phyloP scores from a whole-genome alignment of 2,888 invertebrate genomes.

The Epiblema foenella region DNA sequence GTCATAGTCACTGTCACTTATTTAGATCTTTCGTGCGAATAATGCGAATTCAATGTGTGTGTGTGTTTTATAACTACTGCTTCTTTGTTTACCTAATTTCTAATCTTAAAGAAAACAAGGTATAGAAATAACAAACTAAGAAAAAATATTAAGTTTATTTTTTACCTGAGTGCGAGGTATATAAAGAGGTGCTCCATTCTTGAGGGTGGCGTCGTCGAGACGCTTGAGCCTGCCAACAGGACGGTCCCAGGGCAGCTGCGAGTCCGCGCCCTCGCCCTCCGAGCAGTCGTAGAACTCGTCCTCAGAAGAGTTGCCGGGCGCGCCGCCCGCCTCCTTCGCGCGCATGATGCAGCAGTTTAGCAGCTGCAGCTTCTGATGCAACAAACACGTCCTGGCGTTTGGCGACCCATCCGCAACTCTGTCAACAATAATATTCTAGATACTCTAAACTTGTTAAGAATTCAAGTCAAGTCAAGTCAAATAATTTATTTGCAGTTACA shows the following conservation, averaged over 20 bases:
- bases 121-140: background rate
- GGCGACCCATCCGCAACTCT: conserved; percentile 93
- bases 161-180: conserved; percentile 76
- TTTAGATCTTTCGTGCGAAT: no score
- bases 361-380: conserved; percentile 98
- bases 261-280: conserved; percentile 84
- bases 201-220: conserved; percentile 70
- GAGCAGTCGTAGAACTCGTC: conserved; percentile 93
- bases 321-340: conserved; percentile 70
- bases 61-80: no score
- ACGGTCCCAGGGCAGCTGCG: conserved; percentile 73
- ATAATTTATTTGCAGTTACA: no score
- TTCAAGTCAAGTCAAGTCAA: no score
- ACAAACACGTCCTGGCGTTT: conserved; percentile 93
- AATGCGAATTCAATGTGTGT: no score
- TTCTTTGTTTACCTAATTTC: no score
- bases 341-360: conserved; percentile 91
- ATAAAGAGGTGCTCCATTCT: conserved; percentile 74
- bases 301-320: conserved; percentile 75
- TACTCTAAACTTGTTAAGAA: conserved; percentile 10
- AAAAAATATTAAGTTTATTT: background rate
- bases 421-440: conserved; percentile 61
- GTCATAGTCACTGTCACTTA: no score
- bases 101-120: no score
- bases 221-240: conserved; percentile 71